phyloP scores from a whole-genome alignment of 2,113 vertebrate species.

The Petrocephalus zakoni region DNA sequence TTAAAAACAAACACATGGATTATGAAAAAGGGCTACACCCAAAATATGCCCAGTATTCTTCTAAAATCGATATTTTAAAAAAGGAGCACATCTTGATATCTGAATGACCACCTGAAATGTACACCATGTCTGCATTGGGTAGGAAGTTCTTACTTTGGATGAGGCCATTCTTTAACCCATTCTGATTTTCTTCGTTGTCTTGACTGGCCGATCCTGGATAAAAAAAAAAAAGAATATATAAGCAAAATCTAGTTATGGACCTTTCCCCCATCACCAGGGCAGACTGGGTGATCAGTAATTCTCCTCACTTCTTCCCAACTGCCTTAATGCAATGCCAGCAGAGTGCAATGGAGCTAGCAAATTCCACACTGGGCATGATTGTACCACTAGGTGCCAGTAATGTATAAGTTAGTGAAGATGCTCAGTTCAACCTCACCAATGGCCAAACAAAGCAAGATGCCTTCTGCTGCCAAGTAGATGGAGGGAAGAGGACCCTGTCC shows the following conservation, averaged over 20 bases:
- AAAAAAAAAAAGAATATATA: background rate
- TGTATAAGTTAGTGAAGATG: background rate
- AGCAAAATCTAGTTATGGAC: background rate
- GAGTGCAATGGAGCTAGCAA: background rate
- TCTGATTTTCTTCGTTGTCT: slow-evolving; percentile 52
- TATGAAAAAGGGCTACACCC: slow-evolving; percentile 6
- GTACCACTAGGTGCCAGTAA: background rate
- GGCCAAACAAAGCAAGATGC: background rate
- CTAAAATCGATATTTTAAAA: slow-evolving; percentile 42
- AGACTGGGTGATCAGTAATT: background rate
- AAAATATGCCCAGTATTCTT: slow-evolving; percentile 25
- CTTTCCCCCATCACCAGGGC: background rate
- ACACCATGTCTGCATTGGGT: background rate
- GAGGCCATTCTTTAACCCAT: slow-evolving; percentile 59
- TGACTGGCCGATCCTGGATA: slow-evolving; percentile 51
- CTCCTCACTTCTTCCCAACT: background rate
- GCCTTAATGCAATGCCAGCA: background rate
- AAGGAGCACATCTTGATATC: background rate
- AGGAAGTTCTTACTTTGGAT: slow-evolving; percentile 54
- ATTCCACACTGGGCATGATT: background rate
- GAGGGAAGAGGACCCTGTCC: background rate
- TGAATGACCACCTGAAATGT: background rate
- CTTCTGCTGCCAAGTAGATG: background rate
- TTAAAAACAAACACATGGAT: background rate
- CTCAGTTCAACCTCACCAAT: too few species aligned